phyloP scores from a whole-genome alignment of 2,888 invertebrate genomes.

The Copidosoma aretas region DNA sequence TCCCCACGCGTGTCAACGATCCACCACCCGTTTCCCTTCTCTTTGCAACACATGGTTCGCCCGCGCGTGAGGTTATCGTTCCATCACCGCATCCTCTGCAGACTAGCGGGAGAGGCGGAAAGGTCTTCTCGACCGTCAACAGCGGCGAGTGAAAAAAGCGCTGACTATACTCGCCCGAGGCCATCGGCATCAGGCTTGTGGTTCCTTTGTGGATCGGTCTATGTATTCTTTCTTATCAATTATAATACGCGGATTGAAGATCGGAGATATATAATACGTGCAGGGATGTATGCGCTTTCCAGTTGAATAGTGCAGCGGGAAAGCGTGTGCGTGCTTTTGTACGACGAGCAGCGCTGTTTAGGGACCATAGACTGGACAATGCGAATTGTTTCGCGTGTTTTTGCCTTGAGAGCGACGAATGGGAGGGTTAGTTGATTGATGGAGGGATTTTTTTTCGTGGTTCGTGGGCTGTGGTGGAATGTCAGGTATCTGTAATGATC shows the following conservation, averaged over 20 bases:
- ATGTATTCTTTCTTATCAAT: constrained; percentile 30
- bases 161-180: background rate
- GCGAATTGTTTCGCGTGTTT: background rate
- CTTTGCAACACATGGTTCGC: constrained; percentile 17
- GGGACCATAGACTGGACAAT: background rate
- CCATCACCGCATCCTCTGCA: constrained; percentile 42
- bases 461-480: too few relatives aligned
- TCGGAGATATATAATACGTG: background rate
- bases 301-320: constrained; percentile 6
- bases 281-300: background rate
- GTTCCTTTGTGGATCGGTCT: constrained; percentile 31
- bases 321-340: background rate
- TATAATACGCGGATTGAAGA: constrained; percentile 19
- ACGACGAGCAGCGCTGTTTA: background rate
- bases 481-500: too few relatives aligned
- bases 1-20: constrained; percentile 29
- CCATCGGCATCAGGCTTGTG: background rate
- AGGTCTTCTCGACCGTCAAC: too few relatives aligned
- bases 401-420: too few relatives aligned
- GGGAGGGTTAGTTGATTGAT: too few relatives aligned
- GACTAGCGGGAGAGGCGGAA: too few relatives aligned
- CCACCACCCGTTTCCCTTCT: constrained; percentile 17
- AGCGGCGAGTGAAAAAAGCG: background rate
- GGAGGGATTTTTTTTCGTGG: too few relatives aligned
- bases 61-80: constrained; percentile 44